These are phyloP conservation scores for Scaptomyza graminum DNA, from an alignment of 1,140 invertebrate species.

Conservation along the genomic window DNA sequence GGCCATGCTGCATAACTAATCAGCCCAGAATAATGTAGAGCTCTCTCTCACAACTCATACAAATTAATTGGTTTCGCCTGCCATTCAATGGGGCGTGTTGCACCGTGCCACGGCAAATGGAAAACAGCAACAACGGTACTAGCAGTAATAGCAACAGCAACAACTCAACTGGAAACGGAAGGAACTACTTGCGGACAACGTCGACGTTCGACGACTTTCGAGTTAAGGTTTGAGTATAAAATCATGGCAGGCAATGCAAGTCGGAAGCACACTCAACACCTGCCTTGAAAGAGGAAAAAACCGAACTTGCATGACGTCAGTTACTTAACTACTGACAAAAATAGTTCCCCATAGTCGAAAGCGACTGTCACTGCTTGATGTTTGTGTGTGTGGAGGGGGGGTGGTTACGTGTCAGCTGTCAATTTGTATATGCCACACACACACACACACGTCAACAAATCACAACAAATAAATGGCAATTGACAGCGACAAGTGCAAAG, in stretches of 20 bases:
- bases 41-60: conserved; percentile 74
- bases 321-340: conserved; percentile 13
- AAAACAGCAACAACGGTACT: conserved; percentile 13
- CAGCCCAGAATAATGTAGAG: conserved; percentile 64
- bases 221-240: conserved; percentile 36
- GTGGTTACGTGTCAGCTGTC: conserved; percentile 71
- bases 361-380: not conserved
- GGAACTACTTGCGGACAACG: conserved; percentile 75
- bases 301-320: conserved; percentile 18
- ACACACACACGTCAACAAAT: conserved; percentile 60
- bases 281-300: conserved; percentile 32
- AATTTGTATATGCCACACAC: conserved; percentile 65
- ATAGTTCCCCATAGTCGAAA: not conserved
- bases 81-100: conserved; percentile 45
- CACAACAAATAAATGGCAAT: conserved; percentile 78
- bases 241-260: conserved; percentile 63
- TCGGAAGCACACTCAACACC: conserved; percentile 72
- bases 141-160: not conserved
- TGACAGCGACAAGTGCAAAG: conserved; percentile 71
- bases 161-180: conserved; percentile 61
- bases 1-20: conserved; percentile 63
- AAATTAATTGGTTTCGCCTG: conserved; percentile 75
- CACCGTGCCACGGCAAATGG: conserved; percentile 21
- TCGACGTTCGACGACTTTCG: conserved; percentile 46
- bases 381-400: not conserved